Conservation (phyloP, 2,113 vertebrate species). For the Dryoscopus gambensis region DNA sequence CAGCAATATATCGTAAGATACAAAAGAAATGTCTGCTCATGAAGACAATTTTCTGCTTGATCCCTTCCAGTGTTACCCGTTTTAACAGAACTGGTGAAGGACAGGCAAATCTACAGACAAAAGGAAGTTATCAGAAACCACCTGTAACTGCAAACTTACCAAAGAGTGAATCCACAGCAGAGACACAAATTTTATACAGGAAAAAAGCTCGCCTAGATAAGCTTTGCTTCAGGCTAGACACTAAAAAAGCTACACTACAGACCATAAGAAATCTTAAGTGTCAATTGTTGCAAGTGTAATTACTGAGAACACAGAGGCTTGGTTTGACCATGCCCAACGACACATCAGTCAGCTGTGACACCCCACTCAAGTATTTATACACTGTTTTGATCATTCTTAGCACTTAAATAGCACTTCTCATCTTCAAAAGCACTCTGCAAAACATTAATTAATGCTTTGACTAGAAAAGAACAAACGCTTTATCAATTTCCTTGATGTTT, state of each 20-base stretch:
- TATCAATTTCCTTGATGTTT: neutral
- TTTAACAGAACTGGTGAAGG: neutral
- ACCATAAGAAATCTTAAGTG: neutral
- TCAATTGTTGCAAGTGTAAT: neutral
- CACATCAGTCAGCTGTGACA: neutral
- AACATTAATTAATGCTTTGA: conserved; percentile 13
- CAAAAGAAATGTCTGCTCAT: neutral
- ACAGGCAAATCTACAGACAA: neutral
- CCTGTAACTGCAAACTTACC: neutral
- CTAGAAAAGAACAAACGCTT: neutral
- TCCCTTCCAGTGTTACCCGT: neutral
- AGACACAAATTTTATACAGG: neutral
- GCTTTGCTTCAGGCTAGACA: neutral
- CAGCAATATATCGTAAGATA: neutral
- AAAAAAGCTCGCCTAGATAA: neutral
- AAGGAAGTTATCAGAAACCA: neutral
- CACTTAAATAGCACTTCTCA: neutral
- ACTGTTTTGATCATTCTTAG: neutral
- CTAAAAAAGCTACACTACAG: neutral
- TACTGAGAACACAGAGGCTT: neutral
- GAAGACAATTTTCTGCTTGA: neutral
- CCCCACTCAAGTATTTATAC: neutral
- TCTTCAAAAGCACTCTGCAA: conserved; percentile 33
- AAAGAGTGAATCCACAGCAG: neutral
- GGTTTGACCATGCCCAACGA: neutral